These are phyloP conservation scores for Eurystomus gularis DNA, from an alignment of 2,113 vertebrate species.

Conservation along the genomic window DNA sequence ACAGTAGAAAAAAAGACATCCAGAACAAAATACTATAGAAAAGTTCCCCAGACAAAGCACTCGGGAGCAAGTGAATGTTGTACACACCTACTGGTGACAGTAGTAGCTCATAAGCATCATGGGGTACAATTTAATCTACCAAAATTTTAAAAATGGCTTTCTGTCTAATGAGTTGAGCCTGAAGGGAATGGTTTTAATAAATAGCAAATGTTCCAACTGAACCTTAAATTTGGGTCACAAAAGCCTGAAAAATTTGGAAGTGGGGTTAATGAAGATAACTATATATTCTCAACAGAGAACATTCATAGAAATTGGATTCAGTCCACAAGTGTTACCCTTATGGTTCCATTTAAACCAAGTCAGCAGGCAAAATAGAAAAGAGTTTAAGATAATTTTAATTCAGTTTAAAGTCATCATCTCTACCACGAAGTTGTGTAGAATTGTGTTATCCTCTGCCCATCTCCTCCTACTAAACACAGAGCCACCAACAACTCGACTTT, in stretches of 20 bases:
- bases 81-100: neutral
- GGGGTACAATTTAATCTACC: neutral
- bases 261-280: neutral
- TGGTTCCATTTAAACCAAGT: neutral
- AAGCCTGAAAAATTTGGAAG: neutral
- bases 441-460: neutral
- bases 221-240: neutral
- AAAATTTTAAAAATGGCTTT: neutral
- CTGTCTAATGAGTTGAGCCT: neutral
- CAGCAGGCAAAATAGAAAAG: neutral
- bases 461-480: neutral
- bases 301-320: neutral
- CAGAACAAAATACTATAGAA: neutral
- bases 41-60: neutral
- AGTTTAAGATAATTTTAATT: neutral
- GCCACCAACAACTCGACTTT: neutral
- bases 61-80: neutral
- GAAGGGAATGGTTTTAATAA: neutral
- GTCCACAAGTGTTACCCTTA: neutral
- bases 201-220: too few species aligned
- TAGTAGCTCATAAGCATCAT: neutral
- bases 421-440: neutral
- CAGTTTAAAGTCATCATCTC: neutral
- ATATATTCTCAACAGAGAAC: neutral
- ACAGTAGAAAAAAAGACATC: neutral